Evolutionary conservation across 2,113 vertebrate species (phyloP), one percentile per base, ranked within the genome.

Genomic region (Pandion haliaetus): DNA sequence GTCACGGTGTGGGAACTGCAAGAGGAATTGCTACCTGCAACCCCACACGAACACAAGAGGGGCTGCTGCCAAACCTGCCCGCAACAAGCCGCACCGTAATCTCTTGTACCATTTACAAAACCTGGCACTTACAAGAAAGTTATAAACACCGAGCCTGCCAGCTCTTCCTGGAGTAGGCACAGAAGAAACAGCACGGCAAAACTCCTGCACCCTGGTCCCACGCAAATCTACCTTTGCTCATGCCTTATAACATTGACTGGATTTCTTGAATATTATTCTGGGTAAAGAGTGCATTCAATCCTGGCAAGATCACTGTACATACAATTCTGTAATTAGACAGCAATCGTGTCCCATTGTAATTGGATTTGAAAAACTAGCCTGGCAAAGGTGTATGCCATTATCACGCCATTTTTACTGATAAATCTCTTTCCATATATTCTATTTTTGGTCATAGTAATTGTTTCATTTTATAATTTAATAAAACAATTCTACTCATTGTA

Each of bases 281-380:
- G 54, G 45, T 83, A 24, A 78, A 72, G 20, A 59, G n/a, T 5
- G 61, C 20, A 31, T 47, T 57, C 36, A 28, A 63, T 31, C 38
- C 61, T 20, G 70, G n/a, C 10, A 5, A 20, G 34, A 31, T 8
- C 17, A n/a, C 8, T 1, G 4, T 5, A 26, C 5, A 2, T 5
- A 2, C 12, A 12, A 40, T 36, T 87, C 82, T 11, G 3, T 78
- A 57, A 95, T 66, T 47, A 61, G 67, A 10, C 40, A 70, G 54
- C 4, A 12, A 59, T 29, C 25, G 9, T 19, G 42, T 44, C 28
- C 49, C 1, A 0, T 9, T 6, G 3, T 88, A 47, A 85, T 0
- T 45, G 45, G 65, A 77, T 54, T 55, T 65, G 54, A 31, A 72
- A 34, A 73, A 36, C 23, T 3, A 26, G 58, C 4, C 54, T 62